Evolutionary conservation across 2,888 invertebrate species (phyloP).

Genomic region (Invenusta paracnida): DNA sequence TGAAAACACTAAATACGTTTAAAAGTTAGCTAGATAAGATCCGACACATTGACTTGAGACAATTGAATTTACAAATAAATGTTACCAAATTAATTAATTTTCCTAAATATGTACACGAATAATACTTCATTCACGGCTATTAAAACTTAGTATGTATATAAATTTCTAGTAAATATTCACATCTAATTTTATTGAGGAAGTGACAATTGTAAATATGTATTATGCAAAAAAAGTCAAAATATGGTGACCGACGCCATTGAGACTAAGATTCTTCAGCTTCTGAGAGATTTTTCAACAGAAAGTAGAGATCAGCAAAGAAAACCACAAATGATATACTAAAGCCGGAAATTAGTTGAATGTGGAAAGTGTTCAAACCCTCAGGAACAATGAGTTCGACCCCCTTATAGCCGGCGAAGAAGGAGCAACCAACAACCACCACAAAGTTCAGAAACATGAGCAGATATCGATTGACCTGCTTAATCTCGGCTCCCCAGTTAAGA

Average conservation of each 20-base stretch:
- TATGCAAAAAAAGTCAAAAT: neutral
- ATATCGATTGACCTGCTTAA: slow-evolving; percentile 32
- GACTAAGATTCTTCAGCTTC: neutral
- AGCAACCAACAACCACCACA: slow-evolving; percentile 33
- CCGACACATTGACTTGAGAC: too few species aligned
- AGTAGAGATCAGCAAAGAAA: slow-evolving; percentile 32
- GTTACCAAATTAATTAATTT: too few species aligned
- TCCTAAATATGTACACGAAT: too few species aligned
- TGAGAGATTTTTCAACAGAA: neutral
- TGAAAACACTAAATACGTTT: too few species aligned
- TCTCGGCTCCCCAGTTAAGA: slow-evolving; percentile 9
- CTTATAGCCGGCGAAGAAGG: slow-evolving; percentile 38
- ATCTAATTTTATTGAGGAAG: too few species aligned
- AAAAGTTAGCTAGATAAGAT: too few species aligned
- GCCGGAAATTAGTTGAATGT: slow-evolving; percentile 12
- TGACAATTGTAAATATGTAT: too few species aligned
- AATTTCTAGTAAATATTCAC: too few species aligned
- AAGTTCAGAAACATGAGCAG: slow-evolving; percentile 36
- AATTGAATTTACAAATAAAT: too few species aligned
- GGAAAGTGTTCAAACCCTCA: neutral
- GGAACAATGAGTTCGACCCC: neutral
- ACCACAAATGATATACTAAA: neutral
- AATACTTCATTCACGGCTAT: too few species aligned
- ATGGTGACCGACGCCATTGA: neutral
- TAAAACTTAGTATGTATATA: too few species aligned